Evolutionary conservation across 2,888 invertebrate species (phyloP), one percentile per base, ranked within the genome.

Genomic region (Buathra laborator): DNA sequence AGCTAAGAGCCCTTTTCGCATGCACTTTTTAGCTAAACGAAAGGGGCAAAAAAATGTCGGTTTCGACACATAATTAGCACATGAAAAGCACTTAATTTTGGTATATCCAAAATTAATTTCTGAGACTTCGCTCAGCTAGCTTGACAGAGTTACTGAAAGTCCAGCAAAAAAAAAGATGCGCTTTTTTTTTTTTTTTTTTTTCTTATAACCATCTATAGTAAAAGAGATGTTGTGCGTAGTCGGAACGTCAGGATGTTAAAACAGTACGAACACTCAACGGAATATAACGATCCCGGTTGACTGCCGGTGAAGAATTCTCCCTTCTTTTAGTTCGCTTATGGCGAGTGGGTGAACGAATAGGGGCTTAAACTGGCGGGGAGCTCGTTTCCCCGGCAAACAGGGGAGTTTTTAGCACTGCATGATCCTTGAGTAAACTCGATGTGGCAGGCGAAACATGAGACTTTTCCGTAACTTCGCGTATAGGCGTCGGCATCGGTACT

Each of bases 241-340:
- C 93, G 92, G 92, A 93, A 93, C 91, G 93, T 93, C 93, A 93
- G 92, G 94, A 93, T 93, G 92, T 93, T 92, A 92, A 93, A 93
- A 93, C 90, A 93, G 91, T 90, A 90, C 93, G 93, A 94, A 93
- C 93, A 93, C 91, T 91, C 91, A 80, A 89, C 92, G 92, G 93
- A 82, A 82, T 67, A 93, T 93, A 93, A 93, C 93, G 92, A 93
- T 93, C 92, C 92, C 62, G 89, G 79, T 71, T 75, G 79, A 79
- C 75, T 83, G 72, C 66, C 66, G 66, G 75, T 70, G 76, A 85
- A 79, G 82, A 86, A 92, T 90, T 89, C 91, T 87, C 87, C 86
- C 86, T 90, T 37, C 90, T 90, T 90, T 89, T 37, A 62, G 70
- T 79, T 75, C 70, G 64, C 81, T 79, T 67, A 77, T 74, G 71